Evolutionary conservation across 2,797 vertebrate species (phyloP), one percentile per base, ranked within the genome.

Genomic region (Tiaroga cobitis): DNA sequence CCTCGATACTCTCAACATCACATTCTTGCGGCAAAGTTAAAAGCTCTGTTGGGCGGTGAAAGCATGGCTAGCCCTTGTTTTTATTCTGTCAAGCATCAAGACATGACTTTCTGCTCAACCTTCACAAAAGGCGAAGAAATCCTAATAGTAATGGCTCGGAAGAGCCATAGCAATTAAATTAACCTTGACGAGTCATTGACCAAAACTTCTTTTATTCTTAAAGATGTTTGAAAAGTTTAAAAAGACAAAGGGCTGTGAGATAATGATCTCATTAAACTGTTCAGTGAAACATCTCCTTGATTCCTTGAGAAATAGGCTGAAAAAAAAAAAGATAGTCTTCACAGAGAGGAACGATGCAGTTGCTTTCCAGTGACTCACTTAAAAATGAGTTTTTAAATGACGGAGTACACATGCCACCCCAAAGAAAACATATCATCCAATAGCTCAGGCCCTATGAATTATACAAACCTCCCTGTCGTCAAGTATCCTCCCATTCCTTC

Each of bases 141-240:
- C 92, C 92, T 89, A 91, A 93, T 93, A 93, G 91, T 83, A 94
- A 94, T 94, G 91, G 90, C 88, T 87, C 85, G 91, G 91, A 92
- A 93, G 93, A 92, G 93, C 93, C 89, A 92, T 90, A 92, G 90
- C 93, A 94, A 95, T 95, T 95, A 94, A 91, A 94, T 94, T 92
- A 93, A 93, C 93, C 92, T 92, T 93, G 92, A 88, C 89, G 91
- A 90, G 93, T 94, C 92, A 93, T 92, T 90, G 86, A 89, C 89
- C 81, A 69, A 89, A 89, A 89, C 56, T 63, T 63, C 85, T 91
- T 91, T 84, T 85, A 93, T 95, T 94, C 87, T 88, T 92, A 91
- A 88, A 92, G 91, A 93, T 24, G 10, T 43, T 88, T 87, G 88
- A 82, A 72, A 92, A 93, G 88, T 90, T 90, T 88, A 91, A 89